Evolutionary conservation across 2,797 vertebrate genomes (phyloP).

Genomic region (Sebastes itinus): DNA sequence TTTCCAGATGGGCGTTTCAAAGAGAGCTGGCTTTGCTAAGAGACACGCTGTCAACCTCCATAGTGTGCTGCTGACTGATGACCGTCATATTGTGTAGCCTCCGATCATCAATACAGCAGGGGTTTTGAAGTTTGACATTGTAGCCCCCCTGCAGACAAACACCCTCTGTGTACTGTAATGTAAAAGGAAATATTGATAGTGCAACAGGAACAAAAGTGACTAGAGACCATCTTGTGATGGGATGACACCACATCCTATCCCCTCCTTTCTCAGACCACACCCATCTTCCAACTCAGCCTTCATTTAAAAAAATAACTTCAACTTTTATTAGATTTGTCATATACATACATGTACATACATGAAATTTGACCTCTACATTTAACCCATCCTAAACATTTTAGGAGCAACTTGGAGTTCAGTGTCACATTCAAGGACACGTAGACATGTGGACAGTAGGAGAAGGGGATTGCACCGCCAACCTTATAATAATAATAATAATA

Average conservation of each 20-base stretch:
- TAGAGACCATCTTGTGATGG: background rate
- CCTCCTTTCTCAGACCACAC: background rate
- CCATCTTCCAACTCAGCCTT: no score
- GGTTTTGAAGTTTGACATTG: background rate
- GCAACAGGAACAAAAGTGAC: background rate
- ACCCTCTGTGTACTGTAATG: background rate
- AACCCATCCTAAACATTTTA: no score
- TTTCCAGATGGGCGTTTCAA: background rate
- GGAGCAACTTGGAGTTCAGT: no score
- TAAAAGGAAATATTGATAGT: background rate
- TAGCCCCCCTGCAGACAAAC: background rate
- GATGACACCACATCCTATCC: background rate
- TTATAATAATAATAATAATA: no score
- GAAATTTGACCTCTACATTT: no score
- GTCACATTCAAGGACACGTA: no score
- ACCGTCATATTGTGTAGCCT: background rate
- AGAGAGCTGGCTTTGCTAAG: background rate
- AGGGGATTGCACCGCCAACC: no score
- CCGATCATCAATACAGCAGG: background rate
- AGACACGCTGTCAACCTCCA: background rate
- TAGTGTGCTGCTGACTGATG: background rate
- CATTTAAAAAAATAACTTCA: no score
- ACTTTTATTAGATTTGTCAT: no score
- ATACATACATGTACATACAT: no score
- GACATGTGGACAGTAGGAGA: no score